phyloP scores from a whole-genome alignment of 2,888 invertebrate genomes.

The Euproctis similis region DNA sequence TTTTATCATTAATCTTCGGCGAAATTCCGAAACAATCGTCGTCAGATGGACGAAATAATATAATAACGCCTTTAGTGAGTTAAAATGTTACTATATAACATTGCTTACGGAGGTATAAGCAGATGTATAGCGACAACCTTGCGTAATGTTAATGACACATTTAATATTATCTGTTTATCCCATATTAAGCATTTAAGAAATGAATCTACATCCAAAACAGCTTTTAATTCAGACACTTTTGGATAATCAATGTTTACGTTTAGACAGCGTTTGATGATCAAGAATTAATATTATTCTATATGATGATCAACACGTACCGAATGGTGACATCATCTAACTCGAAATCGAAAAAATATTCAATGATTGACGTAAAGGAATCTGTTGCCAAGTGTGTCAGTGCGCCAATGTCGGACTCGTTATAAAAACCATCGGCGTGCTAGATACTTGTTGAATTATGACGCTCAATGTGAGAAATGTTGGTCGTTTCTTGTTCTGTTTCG shows the following conservation, averaged over 20 bases:
- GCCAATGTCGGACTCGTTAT: conserved; percentile 65
- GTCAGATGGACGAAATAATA: too few species aligned
- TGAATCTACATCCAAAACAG: conserved; percentile 59
- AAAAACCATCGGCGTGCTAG: conserved; percentile 34
- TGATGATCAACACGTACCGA: conserved; percentile 32
- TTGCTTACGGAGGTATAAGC: conserved; percentile 41
- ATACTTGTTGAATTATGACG: conserved; percentile 38
- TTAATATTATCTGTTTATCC: conserved; percentile 36
- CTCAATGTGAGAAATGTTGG: conserved; percentile 34
- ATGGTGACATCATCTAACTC: conserved; percentile 46
- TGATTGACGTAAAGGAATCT: conserved; percentile 54
- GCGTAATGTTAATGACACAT: conserved; percentile 68
- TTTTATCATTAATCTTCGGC: conserved; percentile 13
- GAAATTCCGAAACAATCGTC: too few species aligned
- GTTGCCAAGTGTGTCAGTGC: conserved; percentile 66
- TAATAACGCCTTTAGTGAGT: too few species aligned
- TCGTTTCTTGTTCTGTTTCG: conserved; percentile 21
- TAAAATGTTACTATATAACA: too few species aligned
- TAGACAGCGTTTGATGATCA: conserved; percentile 32
- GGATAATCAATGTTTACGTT: conserved; percentile 36
- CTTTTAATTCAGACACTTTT: too few species aligned
- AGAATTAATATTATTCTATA: conserved; percentile 42
- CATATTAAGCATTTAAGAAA: conserved; percentile 52
- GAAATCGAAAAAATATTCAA: conserved; percentile 35
- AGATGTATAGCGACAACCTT: conserved; percentile 61